Evolutionary conservation across 2,888 invertebrate genomes (phyloP).

Genomic region (Volucella inanis): DNA sequence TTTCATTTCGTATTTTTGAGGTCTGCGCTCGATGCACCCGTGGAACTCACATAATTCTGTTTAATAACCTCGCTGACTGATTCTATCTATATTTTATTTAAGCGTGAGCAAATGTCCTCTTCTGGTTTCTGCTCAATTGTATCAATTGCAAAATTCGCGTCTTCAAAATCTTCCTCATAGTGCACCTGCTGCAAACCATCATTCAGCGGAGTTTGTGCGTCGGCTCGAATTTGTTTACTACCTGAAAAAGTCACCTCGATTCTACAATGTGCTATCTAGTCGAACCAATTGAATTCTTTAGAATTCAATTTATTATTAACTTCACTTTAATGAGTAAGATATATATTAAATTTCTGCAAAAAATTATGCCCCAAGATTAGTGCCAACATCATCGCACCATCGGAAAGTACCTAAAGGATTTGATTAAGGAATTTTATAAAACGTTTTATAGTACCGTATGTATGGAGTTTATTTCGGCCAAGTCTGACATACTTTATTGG

Average conservation of each 20-base stretch:
- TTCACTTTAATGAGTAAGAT: neutral
- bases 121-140: too few relatives aligned
- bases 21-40: too few relatives aligned
- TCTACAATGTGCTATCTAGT: too few relatives aligned
- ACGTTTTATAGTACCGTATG: neutral
- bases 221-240: too few relatives aligned
- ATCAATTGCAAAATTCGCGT: too few relatives aligned
- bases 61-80: too few relatives aligned
- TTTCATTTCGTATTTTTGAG: too few relatives aligned
- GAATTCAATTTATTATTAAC: neutral
- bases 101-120: too few relatives aligned
- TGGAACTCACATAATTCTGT: too few relatives aligned
- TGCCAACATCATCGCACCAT: neutral
- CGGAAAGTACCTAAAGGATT: neutral
- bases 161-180: neutral
- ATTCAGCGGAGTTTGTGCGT: neutral
- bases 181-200: too few relatives aligned
- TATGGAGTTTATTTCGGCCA: neutral
- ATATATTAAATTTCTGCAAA: neutral
- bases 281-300: too few relatives aligned
- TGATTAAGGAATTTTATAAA: neutral
- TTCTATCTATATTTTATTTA: neutral
- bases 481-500: neutral
- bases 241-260: too few relatives aligned
- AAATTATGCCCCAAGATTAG: neutral